These are phyloP conservation scores for Numenius arquata DNA, from an alignment of 2,113 vertebrate species.

Conservation along the genomic window DNA sequence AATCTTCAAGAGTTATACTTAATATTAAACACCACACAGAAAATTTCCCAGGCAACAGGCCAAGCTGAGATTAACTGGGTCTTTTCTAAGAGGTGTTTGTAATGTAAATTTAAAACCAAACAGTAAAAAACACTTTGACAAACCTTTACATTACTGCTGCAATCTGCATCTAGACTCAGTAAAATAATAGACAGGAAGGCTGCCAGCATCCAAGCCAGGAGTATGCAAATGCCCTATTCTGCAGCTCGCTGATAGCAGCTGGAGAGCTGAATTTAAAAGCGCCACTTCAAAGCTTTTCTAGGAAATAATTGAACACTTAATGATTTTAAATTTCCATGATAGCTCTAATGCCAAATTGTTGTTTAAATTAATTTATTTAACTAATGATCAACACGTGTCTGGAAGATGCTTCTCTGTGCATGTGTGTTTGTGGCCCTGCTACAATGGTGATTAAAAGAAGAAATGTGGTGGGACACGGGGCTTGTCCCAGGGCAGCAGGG, in stretches of 20 bases:
- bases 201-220: conserved; percentile 14
- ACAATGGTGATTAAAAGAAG: fast-evolving
- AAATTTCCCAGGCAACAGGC: conserved; percentile 41
- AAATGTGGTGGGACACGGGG: not conserved
- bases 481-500: not conserved
- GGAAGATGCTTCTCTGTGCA: not conserved
- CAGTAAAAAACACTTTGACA: conserved; percentile 14
- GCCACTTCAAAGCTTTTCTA: conserved; percentile 37
- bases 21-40: conserved; percentile 4
- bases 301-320: conserved; percentile 33
- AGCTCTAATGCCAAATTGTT: not conserved
- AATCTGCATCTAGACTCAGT: conserved; percentile 8
- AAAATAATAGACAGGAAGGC: conserved; percentile 26
- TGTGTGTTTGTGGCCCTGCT: not conserved
- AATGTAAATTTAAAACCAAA: conserved; percentile 40
- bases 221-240: conserved; percentile 1
- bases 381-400: not conserved
- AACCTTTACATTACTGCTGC: conserved; percentile 16
- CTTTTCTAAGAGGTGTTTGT: not conserved
- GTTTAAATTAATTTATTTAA: conserved; percentile 36
- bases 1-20: not conserved
- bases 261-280: not conserved
- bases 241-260: conserved; percentile 30
- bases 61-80: conserved; percentile 47
- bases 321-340: conserved; percentile 15